phyloP scores from a whole-genome alignment of 2,113 vertebrate genomes.

The Ciconia stormi region DNA sequence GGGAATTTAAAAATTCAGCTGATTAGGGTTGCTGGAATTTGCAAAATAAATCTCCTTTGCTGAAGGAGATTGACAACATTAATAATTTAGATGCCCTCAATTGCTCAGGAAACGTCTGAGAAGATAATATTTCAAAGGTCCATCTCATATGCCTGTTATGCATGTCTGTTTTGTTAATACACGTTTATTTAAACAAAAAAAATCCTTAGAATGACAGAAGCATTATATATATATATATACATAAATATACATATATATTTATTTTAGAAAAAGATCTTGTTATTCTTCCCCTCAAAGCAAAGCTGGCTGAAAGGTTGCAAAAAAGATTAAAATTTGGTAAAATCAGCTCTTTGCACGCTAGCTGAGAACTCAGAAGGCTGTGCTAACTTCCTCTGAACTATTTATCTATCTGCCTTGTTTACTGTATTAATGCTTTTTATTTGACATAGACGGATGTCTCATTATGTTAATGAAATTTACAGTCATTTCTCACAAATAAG shows the following conservation, averaged over 20 bases:
- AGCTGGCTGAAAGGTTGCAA: neutral
- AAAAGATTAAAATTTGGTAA: neutral
- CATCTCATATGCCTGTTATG: neutral
- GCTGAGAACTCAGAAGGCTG: neutral
- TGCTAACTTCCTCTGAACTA: neutral
- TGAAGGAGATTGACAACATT: neutral
- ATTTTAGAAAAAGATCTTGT: neutral
- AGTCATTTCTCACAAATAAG: neutral
- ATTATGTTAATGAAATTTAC: neutral
- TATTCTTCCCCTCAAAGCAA: neutral
- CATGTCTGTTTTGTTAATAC: neutral
- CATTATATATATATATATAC: no score
- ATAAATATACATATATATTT: neutral
- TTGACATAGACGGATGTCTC: neutral
- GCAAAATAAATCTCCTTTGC: slow-evolving; percentile 18
- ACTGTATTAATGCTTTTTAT: neutral
- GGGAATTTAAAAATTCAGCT: slow-evolving; percentile 47
- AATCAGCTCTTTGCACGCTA: neutral
- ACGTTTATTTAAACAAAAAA: neutral
- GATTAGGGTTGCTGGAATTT: slow-evolving; percentile 7
- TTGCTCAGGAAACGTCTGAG: neutral
- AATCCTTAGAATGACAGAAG: neutral
- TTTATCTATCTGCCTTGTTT: neutral
- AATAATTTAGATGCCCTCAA: slow-evolving; percentile 24
- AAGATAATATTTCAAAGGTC: slow-evolving; percentile 29